phyloP scores from a whole-genome alignment of 2,888 invertebrate genomes.

The Cephus rjabovi region DNA sequence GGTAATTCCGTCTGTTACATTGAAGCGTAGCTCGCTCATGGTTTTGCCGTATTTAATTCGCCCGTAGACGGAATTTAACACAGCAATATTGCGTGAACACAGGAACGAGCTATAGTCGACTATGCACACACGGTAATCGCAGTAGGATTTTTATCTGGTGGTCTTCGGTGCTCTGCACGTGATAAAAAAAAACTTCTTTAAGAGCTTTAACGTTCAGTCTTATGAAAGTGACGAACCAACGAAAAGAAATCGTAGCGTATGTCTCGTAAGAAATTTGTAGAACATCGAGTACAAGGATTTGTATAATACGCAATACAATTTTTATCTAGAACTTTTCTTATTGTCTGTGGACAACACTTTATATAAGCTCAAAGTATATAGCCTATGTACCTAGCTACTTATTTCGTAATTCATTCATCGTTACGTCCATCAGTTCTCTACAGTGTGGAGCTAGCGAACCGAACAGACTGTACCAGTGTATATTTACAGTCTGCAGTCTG shows the following conservation, averaged over 20 bases:
- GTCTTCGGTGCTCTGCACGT: neutral
- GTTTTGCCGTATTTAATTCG: neutral
- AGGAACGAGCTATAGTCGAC: neutral
- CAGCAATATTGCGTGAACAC: neutral
- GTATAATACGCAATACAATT: neutral
- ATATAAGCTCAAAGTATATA: neutral
- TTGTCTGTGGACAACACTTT: neutral
- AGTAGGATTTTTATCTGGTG: neutral
- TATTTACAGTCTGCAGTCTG: constrained; percentile 59
- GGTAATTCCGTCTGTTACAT: neutral
- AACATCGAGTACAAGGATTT: neutral
- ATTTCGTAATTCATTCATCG: neutral
- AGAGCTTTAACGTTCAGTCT: neutral
- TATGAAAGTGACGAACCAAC: neutral
- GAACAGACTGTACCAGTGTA: constrained; percentile 44
- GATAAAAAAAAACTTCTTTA: neutral
- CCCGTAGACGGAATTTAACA: neutral
- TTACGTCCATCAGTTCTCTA: neutral
- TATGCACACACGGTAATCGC: neutral
- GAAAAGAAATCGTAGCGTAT: neutral
- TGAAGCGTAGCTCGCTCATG: neutral
- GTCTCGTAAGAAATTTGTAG: neutral
- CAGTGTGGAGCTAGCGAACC: constrained; percentile 30
- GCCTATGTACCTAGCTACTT: neutral
- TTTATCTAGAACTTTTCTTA: neutral